Conservation (phyloP, 1,140 invertebrate genomes). For the Drosophila yakuba region DNA sequence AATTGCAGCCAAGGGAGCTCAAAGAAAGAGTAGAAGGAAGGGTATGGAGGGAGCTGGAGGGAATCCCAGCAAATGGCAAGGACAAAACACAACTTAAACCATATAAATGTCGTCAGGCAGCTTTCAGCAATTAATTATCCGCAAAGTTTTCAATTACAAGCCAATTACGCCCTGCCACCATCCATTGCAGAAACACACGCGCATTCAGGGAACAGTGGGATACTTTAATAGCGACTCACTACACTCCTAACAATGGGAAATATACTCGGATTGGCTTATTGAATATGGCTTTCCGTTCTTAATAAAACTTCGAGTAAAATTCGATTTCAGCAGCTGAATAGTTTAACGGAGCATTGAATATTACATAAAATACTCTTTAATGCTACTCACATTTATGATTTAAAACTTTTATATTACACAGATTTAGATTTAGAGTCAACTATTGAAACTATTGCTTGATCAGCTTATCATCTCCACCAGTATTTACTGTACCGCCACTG, state of each 20-base stretch:
- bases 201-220: not conserved
- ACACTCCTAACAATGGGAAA: not conserved
- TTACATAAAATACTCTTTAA: not conserved
- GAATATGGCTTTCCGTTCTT: not conserved
- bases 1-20: constrained; percentile 41
- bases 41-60: not conserved
- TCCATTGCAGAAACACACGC: constrained; percentile 20
- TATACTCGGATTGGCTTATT: not conserved
- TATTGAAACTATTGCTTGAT: constrained; percentile 3
- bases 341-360: no score
- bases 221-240: not conserved
- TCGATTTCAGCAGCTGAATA: no score
- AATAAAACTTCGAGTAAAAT: not conserved
- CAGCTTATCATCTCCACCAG: not conserved
- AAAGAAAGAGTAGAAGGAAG: constrained; percentile 1
- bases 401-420: no score
- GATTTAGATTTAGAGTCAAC: not conserved
- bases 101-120: constrained; percentile 76
- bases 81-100: constrained; percentile 67
- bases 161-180: constrained; percentile 66
- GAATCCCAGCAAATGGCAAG: constrained; percentile 35
- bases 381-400: no score
- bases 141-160: constrained; percentile 79
- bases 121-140: constrained; percentile 78
- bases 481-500: constrained; percentile 9